Evolutionary conservation across 2,113 vertebrate genomes (phyloP), one percentile per base, ranked within the genome.

Genomic region (Montifringilla adamsi): DNA sequence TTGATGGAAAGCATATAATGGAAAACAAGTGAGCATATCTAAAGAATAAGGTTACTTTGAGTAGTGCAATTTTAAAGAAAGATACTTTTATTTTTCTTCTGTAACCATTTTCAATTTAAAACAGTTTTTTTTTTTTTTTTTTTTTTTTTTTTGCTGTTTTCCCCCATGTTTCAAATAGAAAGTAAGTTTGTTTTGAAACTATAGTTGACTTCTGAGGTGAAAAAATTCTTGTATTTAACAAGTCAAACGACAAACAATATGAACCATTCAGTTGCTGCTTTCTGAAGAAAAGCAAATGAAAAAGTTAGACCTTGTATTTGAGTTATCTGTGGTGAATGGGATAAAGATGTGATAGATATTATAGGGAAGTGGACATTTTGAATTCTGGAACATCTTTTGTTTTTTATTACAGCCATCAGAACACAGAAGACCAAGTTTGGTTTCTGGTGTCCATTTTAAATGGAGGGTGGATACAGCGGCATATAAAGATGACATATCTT

Each of bases 401-500:
- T 28, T 91, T 95, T 91, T 88, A 63, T 87, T 88, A 59, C 47
- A 77, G 63, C 35, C 64, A 74, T 86, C 58, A 85, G 89, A 84
- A 58, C 49, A 58, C 2, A 0, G 59, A 78, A 94, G 84, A 83
- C 37, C 62, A 39, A 70, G 30, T 90, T 86, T 66, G 14, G 37
- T 89, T 95, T 96, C 92, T 96, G 89, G 24, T 90, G 66, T 73
- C 74, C 68, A 50, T 93, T 96, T 50, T 94, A 75, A 84, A 90
- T 28, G 58, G 33, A 78, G 20, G 1, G n/a, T 53, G 33, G 33
- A 30, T 28, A 49, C 47, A 55, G 5, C 39, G 26, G 10, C 27
- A 24, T 14, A 30, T 28, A 75, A 70, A 55, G 30, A 23, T 60
- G 55, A 44, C 2, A 0, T 8, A 33, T 24, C 33, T 75, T 79